Evolutionary conservation across 2,888 invertebrate species (phyloP), one percentile per base, ranked within the genome.

Genomic region (Opisthograptis luteolata): DNA sequence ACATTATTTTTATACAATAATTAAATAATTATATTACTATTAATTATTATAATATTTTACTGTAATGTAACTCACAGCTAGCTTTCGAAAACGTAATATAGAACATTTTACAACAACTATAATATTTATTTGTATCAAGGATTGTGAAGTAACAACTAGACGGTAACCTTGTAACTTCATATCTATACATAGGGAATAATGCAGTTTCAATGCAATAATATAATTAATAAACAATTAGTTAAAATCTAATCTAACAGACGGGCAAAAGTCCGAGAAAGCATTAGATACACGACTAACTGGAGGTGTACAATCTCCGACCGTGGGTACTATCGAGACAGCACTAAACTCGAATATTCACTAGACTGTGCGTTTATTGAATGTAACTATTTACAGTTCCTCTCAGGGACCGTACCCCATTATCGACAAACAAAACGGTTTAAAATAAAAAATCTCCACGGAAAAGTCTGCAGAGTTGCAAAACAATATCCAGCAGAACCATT

Each of bases 301-400:
- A 69, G 76, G 76, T 80, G 78, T 80, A 73, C 66, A 70, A 71
- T 77, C 75, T 77, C 76, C 83, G 77, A 81, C 80, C 79, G 81
- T 79, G 81, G 78, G 72, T 76, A 76, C 79, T 82, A 82, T 81
- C 79, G 75, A 83, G 84, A 86, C 81, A 77, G 81, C 84, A 82
- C 87, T 87, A 87, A 80, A 82, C 81, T 82, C 75, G 80, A 84
- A 86, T 87, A 88, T 79, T 79, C 86, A 84, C 88, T 90, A 89
- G 77, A 88, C 87, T 90, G 90, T 90, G 90, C 90, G 90, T 88
- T 85, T 88, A 86, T 87, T 87, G 85, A 86, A 83, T 85, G 77
- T 75, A 80, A 74, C 69, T 89, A 89, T 89, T 71, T 89, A 89
- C 88, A 88, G 79, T 76, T 79, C 79, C 70, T 70, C 70, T 70